These are phyloP conservation scores for Sinonovacula constricta DNA, from an alignment of 1,140 invertebrate species.

Conservation along the genomic window DNA sequence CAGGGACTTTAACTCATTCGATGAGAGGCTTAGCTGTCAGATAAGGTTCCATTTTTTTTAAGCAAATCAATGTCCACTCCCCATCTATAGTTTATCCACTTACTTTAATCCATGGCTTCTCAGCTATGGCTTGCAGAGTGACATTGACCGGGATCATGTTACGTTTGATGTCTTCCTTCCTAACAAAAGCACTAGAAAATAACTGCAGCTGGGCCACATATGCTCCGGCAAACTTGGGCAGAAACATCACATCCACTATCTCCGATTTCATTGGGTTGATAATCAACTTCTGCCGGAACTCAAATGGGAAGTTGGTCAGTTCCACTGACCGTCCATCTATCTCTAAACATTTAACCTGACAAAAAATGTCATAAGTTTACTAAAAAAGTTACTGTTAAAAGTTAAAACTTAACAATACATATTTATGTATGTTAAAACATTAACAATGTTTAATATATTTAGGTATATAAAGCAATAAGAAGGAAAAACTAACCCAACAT, in stretches of 20 bases:
- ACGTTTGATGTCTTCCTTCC: conserved; percentile 10
- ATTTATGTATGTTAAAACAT: too few species aligned
- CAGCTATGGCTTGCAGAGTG: conserved; percentile 60
- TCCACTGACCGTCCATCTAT: conserved; percentile 45
- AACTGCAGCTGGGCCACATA: conserved; percentile 63
- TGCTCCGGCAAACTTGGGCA: conserved; percentile 56
- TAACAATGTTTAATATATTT: too few species aligned
- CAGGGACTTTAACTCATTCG: too few species aligned
- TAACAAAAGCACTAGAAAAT: conserved; percentile 50
- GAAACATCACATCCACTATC: conserved; percentile 62
- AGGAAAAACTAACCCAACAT: too few species aligned
- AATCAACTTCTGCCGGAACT: conserved; percentile 58
- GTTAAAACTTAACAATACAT: too few species aligned
- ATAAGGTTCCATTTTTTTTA: too few species aligned
- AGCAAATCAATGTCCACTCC: too few species aligned
- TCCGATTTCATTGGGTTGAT: conserved; percentile 60
- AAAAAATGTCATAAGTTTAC: too few species aligned
- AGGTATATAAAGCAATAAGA: too few species aligned
- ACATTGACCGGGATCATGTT: conserved; percentile 53
- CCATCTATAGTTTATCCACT: too few species aligned
- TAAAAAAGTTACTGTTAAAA: too few species aligned
- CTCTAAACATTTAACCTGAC: conserved; percentile 32
- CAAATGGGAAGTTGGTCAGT: conserved; percentile 55
- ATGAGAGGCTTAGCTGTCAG: too few species aligned
- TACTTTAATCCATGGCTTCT: conserved; percentile 64